These are phyloP conservation scores for Tuberolachnus salignus DNA, from an alignment of 2,888 invertebrate species.

Conservation along the genomic window DNA sequence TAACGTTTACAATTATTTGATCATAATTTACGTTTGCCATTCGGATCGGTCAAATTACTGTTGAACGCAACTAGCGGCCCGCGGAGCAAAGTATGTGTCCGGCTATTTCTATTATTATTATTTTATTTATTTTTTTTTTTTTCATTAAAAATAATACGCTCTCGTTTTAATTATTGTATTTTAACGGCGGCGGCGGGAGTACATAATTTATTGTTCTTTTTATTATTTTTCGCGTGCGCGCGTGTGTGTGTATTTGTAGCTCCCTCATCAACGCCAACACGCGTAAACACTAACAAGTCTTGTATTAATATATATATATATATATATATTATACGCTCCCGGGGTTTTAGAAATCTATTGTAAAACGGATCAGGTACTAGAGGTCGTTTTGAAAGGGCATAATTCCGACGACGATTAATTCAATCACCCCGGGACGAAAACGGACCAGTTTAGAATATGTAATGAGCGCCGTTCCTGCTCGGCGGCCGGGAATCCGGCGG, in stretches of 20 bases:
- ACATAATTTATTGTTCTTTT: neutral
- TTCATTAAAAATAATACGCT: too few relatives aligned
- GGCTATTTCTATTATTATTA: too few relatives aligned
- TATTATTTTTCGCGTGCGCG: too few relatives aligned
- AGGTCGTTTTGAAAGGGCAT: conserved; percentile 54
- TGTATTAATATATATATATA: too few relatives aligned
- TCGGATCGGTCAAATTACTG: too few relatives aligned
- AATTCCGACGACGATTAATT: conserved; percentile 49
- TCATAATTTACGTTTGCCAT: too few relatives aligned
- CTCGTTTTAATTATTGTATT: neutral
- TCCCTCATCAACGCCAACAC: conserved; percentile 10
- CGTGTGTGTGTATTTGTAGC: neutral
- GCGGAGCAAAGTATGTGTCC: too few relatives aligned
- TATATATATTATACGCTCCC: neutral
- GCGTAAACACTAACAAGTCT: conserved; percentile 41
- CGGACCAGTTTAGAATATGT: conserved; percentile 49
- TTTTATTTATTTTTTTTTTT: too few relatives aligned
- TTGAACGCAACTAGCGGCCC: too few relatives aligned
- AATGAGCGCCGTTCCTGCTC: conserved; percentile 32
- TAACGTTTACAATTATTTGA: too few relatives aligned
- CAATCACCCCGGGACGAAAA: conserved; percentile 44
- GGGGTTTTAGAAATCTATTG: conserved; percentile 37
- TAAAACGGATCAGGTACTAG: conserved; percentile 47
- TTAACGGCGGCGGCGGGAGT: neutral
- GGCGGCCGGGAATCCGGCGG: neutral